Evolutionary conservation across 2,797 vertebrate species (phyloP).

Genomic region (Acipenser transmontanus): DNA sequence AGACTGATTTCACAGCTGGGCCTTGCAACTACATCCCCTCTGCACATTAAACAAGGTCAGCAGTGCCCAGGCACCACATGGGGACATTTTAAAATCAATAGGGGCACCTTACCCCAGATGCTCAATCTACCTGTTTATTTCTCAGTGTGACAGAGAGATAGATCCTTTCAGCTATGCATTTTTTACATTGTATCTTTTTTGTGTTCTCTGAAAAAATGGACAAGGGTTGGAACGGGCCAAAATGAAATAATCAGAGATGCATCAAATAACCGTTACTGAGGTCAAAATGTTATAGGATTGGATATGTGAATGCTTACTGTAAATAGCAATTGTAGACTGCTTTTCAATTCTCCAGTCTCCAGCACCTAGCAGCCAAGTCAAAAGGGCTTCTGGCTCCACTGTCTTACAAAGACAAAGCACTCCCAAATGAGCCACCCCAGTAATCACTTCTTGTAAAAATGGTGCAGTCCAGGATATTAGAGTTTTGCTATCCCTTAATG

Average conservation of each 20-base stretch:
- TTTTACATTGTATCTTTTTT: no score
- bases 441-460: constrained; percentile 1
- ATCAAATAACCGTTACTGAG: no score
- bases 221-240: no score
- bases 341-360: not conserved
- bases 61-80: constrained; percentile 17
- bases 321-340: no score
- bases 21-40: constrained; percentile 11
- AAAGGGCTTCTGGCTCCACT: not conserved
- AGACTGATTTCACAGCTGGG: constrained; percentile 9
- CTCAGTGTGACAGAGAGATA: not conserved
- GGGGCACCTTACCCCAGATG: constrained; percentile 15
- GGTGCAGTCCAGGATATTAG: not conserved
- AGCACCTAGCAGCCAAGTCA: not conserved
- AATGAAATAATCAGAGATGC: no score
- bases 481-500: not conserved
- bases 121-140: not conserved
- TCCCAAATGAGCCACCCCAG: not conserved
- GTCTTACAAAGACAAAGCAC: not conserved
- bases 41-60: constrained; percentile 28
- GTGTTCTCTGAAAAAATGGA: no score
- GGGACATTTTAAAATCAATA: constrained; percentile 26
- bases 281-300: no score
- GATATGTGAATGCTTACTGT: no score
- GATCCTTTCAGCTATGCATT: not conserved